phyloP scores from a whole-genome alignment of 2,113 vertebrate species.

The Pristiophorus japonicus region DNA sequence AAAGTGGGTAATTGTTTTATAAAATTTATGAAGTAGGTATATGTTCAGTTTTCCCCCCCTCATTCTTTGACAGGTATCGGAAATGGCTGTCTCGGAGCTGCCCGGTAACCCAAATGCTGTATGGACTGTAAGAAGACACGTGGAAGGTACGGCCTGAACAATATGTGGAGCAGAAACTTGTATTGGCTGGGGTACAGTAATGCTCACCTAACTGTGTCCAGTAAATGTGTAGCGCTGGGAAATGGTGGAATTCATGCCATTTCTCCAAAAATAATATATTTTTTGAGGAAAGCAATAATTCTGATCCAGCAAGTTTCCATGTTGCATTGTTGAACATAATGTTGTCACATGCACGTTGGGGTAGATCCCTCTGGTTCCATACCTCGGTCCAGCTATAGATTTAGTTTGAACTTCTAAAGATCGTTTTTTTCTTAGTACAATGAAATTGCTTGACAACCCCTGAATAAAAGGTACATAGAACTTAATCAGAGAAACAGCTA shows the following conservation, averaged over 20 bases:
- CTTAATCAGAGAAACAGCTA: not conserved
- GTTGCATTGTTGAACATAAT: constrained; percentile 38
- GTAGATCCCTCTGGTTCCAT: not conserved
- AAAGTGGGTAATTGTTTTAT: not conserved
- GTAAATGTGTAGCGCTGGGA: not conserved
- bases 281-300: no score
- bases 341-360: constrained; percentile 27
- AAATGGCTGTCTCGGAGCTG: constrained; percentile 97
- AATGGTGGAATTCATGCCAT: not conserved
- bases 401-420: not conserved
- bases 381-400: not conserved
- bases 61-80: constrained; percentile 75
- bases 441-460: not conserved
- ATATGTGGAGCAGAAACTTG: not conserved
- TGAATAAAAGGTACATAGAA: not conserved
- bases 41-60: constrained; percentile 36
- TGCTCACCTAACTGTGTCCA: not conserved
- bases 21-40: no score
- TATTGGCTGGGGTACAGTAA: constrained; percentile 12
- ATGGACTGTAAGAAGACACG: constrained; percentile 91
- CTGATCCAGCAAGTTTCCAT: constrained; percentile 42
- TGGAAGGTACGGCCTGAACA: constrained; percentile 73
- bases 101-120: constrained; percentile 98
- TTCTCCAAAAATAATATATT: not conserved
- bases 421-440: no score